Percentiles rank a stretch among this genome's conserved stretches.
phyloP scores from a whole-genome alignment of 2,888 invertebrate species.

The Molanna angustata region DNA sequence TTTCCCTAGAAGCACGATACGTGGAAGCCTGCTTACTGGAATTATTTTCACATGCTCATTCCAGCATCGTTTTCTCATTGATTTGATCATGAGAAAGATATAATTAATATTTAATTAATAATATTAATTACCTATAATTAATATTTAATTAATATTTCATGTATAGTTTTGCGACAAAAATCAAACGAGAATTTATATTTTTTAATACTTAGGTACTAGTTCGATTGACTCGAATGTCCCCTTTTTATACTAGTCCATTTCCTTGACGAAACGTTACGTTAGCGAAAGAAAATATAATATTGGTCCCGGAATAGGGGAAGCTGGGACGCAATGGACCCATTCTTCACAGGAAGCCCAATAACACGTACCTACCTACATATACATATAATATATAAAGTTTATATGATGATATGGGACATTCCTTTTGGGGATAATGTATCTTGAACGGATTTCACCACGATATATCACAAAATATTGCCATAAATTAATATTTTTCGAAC shows the following conservation, averaged over 20 bases:
- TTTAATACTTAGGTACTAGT: neutral
- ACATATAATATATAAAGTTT: conserved; percentile 12
- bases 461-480: conserved; percentile 8
- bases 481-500: conserved; percentile 11
- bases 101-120: too few species aligned
- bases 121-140: too few species aligned
- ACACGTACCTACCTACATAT: too few species aligned
- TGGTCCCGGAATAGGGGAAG: conserved; percentile 22
- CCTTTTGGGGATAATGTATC: conserved; percentile 6
- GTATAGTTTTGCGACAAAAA: too few species aligned
- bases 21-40: too few species aligned
- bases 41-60: too few species aligned
- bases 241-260: conserved; percentile 29
- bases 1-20: too few species aligned
- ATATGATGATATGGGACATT: conserved; percentile 6
- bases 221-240: conserved; percentile 6
- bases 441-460: neutral
- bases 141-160: too few species aligned
- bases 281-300: conserved; percentile 30
- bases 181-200: too few species aligned
- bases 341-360: conserved; percentile 10
- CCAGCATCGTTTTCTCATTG: too few species aligned
- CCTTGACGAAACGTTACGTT: conserved; percentile 29
- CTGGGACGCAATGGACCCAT: conserved; percentile 9
- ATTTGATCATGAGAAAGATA: too few species aligned